Base-by-base conservation (phyloP, 1,140 invertebrate species). In the Stenopsyche tienmushanensis region DNA sequence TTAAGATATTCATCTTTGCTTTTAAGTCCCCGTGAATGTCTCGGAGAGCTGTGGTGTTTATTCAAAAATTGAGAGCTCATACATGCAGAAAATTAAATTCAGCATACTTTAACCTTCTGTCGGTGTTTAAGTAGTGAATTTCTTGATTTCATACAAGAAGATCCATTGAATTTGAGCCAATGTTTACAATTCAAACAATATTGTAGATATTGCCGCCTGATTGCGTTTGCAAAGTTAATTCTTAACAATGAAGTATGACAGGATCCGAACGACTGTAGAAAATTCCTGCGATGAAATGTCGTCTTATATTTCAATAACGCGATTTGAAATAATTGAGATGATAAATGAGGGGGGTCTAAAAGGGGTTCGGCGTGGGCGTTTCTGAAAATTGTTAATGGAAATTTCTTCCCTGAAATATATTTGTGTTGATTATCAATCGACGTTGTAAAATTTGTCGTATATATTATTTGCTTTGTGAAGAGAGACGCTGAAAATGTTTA, bases 111-210 rank as follows among this genome's bases (percentile, higher is more conserved):
- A n/a, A n/a, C n/a, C n/a, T n/a, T 34, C 1, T 55, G 8, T 17
- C 25, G 21, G 3, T 53, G 3, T 2, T n/a, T 29, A 3, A 41
- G 9, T 10, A 10, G 39, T 23, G 44, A 47, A n/a, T n/a, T 34
- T 57, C 26, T 53, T 29, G 44, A 47, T 47, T 18, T 47, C 17
- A 20, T 5, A 47, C 10, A 47, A 47, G 44, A n/a, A n/a, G n/a
- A n/a, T 29, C 26, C 26, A 2, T 20, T 17, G 20, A 29, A 47
- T 8, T 5, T 20, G 53, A 55, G 53, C 29, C n/a, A 10, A 44
- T 25, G 57, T 60, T 60, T 60, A 60, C 42, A 49, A 60, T 25
- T 60, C 42, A 47, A 47, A 60, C 57, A 60, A 29, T 29, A 49
- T 45, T 47, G 57, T 44, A 39, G 57, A 60, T 26, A 42, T 60